These are phyloP conservation scores for Pantherophis vulpinus DNA, from an alignment of 2,797 vertebrate genomes.

Conservation along the genomic window DNA sequence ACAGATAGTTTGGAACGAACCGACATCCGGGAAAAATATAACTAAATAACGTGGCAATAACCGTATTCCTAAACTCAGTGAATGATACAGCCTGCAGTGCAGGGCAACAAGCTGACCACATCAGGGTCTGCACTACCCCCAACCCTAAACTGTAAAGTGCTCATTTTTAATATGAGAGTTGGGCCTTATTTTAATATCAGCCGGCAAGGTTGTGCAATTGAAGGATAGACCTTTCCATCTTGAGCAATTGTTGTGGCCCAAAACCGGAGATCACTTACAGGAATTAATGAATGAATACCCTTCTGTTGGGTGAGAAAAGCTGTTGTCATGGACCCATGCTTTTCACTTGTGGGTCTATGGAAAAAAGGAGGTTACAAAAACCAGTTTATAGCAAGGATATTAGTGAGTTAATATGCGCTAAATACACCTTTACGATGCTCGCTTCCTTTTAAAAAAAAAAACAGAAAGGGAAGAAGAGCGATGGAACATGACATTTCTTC, in stretches of 20 bases:
- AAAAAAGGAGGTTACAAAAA: constrained; percentile 19
- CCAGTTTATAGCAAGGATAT: constrained; percentile 31
- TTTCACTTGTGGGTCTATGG: constrained; percentile 29
- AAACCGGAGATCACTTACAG: neutral
- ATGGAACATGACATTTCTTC: constrained; percentile 60
- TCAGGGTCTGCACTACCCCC: neutral
- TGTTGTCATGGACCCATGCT: constrained; percentile 46
- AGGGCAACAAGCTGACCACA: neutral
- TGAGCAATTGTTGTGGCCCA: neutral
- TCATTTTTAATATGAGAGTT: neutral
- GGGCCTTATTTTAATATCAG: neutral
- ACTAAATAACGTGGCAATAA: constrained; percentile 29
- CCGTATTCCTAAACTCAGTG: neutral
- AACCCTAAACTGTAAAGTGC: neutral
- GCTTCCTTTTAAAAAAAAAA: constrained; percentile 59
- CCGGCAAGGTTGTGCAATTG: neutral
- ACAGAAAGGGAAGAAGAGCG: constrained; percentile 20
- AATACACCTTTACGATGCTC: constrained; percentile 61
- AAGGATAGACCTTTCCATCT: neutral
- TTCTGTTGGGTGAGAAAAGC: constrained; percentile 20
- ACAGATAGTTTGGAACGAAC: neutral
- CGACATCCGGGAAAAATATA: constrained; percentile 8
- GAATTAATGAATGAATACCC: neutral
- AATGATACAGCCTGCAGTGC: neutral
- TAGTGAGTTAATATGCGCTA: constrained; percentile 44